phyloP scores from a whole-genome alignment of 2,797 vertebrate genomes.

The Sebastes oblongus region DNA sequence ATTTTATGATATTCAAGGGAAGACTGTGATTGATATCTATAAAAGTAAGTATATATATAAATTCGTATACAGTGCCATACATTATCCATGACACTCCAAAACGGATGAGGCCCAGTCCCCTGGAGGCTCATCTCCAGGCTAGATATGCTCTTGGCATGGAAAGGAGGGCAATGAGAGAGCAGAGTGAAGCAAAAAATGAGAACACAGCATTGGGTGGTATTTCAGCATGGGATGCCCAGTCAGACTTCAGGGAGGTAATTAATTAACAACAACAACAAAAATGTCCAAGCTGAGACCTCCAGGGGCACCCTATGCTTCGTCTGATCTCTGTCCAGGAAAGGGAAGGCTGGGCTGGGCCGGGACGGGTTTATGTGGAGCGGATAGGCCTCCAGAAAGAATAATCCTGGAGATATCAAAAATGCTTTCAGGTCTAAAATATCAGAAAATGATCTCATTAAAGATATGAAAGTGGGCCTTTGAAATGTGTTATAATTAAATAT shows the following conservation, averaged over 20 bases:
- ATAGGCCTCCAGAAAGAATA: constrained; percentile 33
- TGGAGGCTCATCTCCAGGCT: constrained; percentile 49
- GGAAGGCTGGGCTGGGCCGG: constrained; percentile 53
- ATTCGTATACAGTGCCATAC: constrained; percentile 1
- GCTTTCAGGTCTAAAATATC: not conserved
- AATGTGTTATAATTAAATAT: not conserved
- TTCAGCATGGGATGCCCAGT: constrained; percentile 72
- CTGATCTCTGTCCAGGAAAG: constrained; percentile 78
- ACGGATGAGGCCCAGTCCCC: constrained; percentile 28
- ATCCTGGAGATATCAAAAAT: constrained; percentile 30
- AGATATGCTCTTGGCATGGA: constrained; percentile 57
- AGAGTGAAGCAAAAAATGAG: constrained; percentile 64
- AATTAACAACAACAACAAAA: constrained; percentile 86
- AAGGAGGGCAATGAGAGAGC: constrained; percentile 67
- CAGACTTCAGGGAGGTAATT: constrained; percentile 83
- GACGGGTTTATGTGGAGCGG: constrained; percentile 62
- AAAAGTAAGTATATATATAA: not conserved
- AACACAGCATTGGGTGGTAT: constrained; percentile 71
- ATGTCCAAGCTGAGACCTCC: constrained; percentile 75
- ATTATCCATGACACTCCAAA: constrained; percentile 39
- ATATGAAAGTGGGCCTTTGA: not conserved
- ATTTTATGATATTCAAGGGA: not conserved
- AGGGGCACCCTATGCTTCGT: constrained; percentile 68
- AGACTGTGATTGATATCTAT: not conserved
- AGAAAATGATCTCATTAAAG: not conserved